These are phyloP conservation scores for Tachina lurida DNA, from an alignment of 2,888 invertebrate species.

Conservation along the genomic window DNA sequence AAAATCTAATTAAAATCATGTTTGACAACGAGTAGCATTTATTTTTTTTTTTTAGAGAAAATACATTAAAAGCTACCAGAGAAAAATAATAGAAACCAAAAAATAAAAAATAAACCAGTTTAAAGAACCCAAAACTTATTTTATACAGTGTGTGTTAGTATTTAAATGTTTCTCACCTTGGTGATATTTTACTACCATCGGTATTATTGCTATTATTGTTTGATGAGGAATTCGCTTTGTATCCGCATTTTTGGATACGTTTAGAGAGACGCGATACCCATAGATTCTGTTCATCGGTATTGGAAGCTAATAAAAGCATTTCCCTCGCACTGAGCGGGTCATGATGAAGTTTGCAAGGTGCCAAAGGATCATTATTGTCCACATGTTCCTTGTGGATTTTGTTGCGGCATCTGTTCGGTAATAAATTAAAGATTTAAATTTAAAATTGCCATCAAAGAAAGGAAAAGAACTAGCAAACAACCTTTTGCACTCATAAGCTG, in stretches of 20 bases:
- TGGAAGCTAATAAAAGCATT: conserved; percentile 93
- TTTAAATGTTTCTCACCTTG: conserved; percentile 85
- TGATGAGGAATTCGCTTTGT: conserved; percentile 90
- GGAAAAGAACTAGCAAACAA: conserved; percentile 63
- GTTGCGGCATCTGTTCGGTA: conserved; percentile 91
- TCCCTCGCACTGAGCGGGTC: conserved; percentile 97
- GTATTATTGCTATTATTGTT: conserved; percentile 81
- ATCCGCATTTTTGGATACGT: conserved; percentile 96
- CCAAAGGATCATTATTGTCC: conserved; percentile 90
- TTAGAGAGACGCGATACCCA: conserved; percentile 96
- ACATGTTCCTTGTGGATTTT: conserved; percentile 99
- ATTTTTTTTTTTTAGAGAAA: not conserved
- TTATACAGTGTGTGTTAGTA: conserved; percentile 27
- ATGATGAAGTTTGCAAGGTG: conserved; percentile 97
- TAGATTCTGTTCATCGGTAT: conserved; percentile 93
- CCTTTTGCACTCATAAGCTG: conserved; percentile 97
- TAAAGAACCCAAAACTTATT: conserved; percentile 7
- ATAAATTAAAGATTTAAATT: conserved; percentile 45
- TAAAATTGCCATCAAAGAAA: conserved; percentile 11
- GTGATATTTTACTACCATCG: conserved; percentile 89
- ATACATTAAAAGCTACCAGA: conserved; percentile 10
- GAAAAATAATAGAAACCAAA: not conserved
- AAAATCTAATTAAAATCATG: conserved; percentile 17
- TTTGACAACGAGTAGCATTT: conserved; percentile 15
- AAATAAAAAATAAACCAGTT: conserved; percentile 9